Percentiles rank a stretch among this genome's conserved stretches.
Evolutionary conservation across 1,140 invertebrate genomes (phyloP).

Genomic region (Pogonognathellus flavescens): DNA sequence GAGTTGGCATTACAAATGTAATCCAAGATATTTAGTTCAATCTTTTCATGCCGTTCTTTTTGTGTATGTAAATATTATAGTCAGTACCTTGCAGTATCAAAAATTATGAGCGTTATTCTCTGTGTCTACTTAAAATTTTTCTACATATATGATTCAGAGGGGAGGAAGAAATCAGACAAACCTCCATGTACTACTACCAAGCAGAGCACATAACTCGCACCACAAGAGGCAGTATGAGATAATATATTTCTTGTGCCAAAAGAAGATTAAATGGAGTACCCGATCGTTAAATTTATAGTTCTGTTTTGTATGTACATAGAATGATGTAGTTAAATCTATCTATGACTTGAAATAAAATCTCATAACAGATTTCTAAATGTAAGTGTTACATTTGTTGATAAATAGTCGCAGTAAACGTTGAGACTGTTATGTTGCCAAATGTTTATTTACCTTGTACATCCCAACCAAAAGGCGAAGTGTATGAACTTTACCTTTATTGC

Average conservation of each 20-base stretch:
- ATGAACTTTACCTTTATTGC: too few species aligned
- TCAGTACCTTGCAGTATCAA: background rate
- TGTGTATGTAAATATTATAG: too few species aligned
- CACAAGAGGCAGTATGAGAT: background rate
- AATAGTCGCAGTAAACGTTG: too few species aligned
- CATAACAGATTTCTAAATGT: too few species aligned
- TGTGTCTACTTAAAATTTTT: background rate
- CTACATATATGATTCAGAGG: background rate
- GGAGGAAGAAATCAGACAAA: background rate
- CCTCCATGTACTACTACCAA: too few species aligned
- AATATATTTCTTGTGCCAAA: slow-evolving; percentile 1
- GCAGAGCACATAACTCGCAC: too few species aligned
- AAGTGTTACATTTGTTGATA: too few species aligned
- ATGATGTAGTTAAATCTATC: too few species aligned
- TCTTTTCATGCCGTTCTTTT: background rate
- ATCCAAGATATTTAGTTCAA: background rate
- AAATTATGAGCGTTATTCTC: background rate
- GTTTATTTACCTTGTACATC: too few species aligned
- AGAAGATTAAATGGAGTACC: slow-evolving; percentile 40
- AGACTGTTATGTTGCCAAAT: too few species aligned
- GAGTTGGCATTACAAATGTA: background rate
- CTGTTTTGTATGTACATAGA: background rate
- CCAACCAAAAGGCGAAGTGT: too few species aligned
- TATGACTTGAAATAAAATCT: too few species aligned
- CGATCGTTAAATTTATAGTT: slow-evolving; percentile 20